Base-by-base conservation (phyloP, 2,888 invertebrate species). In the Himalopsyche kuldschensis region DNA sequence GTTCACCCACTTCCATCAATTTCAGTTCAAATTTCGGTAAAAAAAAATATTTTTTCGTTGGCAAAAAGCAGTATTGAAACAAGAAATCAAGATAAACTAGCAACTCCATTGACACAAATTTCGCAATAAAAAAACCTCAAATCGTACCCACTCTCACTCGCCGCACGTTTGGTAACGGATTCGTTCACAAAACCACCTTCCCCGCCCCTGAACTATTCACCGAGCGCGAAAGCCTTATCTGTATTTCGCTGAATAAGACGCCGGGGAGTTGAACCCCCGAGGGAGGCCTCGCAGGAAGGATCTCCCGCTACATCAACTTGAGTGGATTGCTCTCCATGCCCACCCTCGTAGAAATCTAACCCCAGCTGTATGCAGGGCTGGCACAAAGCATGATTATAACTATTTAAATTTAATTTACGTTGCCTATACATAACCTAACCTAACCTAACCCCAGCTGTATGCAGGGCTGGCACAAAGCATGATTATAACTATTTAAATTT, bases 221-320 rank as follows among this genome's bases (percentile, higher is more conserved):
- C 55, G 69, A 69, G 69, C 78, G 79, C 79, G 85, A 75, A 84
- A 84, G 84, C 81, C 86, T 84, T 85, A 85, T 85, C 86, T 82
- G 85, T 86, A 84, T 85, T 85, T 84, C 83, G 87, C 87, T 86
- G 86, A 86, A 85, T 86, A 86, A 86, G 86, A 86, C 86, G 83
- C 84, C 82, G 81, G 83, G 80, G 84, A 82, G 84, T 83, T 78
- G 79, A 31, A 46, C 80, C 79, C 69, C 55, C 24, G 32, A 10
- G 78, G 46, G 78, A 31, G 55, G 41, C 15, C 78, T 20, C 48
- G 20, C 17, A 75, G 27, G 35, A 48, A 31, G 75, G 75, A 79
- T 76, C 81, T 81, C 81, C 81, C 79, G 79, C 80, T 84, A 84
- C 84, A 84, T 81, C 76, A 80, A 82, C 85, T 85, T 83, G 84